A percentile compares a stretch with the other conserved stretches of the same genome.
Evolutionary conservation across 2,797 vertebrate species (phyloP).

Genomic region (Danio aesculapii): DNA sequence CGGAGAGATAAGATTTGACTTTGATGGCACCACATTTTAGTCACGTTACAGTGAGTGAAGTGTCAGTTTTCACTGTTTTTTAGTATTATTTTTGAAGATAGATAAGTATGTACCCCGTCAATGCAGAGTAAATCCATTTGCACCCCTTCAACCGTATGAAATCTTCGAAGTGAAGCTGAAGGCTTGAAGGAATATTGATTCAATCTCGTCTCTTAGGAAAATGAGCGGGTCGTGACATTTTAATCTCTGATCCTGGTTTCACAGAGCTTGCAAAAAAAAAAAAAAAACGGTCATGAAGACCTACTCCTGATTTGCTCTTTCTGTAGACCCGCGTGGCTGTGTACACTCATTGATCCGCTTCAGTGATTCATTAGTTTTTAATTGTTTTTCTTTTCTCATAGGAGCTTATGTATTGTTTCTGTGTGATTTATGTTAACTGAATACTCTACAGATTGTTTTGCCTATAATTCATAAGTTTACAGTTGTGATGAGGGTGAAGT

Average conservation of each 20-base stretch:
- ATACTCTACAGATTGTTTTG: constrained; percentile 4
- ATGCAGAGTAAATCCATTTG: constrained; percentile 19
- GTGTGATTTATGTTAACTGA: constrained; percentile 25
- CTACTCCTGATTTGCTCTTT: not conserved
- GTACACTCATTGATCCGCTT: constrained; percentile 1
- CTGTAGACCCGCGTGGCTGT: not conserved
- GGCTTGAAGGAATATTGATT: constrained; percentile 41
- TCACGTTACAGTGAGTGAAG: constrained; percentile 3
- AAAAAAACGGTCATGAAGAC: not conserved
- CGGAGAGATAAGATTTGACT: constrained; percentile 16
- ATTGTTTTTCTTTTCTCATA: not conserved
- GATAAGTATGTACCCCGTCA: not conserved
- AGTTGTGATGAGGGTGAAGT: constrained; percentile 8
- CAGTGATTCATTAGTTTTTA: constrained; percentile 22
- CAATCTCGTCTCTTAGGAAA: constrained; percentile 14
- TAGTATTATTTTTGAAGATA: not conserved
- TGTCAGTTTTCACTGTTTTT: not conserved
- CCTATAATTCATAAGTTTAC: constrained; percentile 15
- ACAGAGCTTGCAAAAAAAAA: not conserved
- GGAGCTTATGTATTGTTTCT: constrained; percentile 2
- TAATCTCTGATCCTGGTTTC: not conserved
- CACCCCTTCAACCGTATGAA: not conserved
- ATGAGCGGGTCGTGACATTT: constrained; percentile 3
- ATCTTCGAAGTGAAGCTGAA: constrained; percentile 15
- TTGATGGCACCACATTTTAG: constrained; percentile 13